Evolutionary conservation across 2,113 vertebrate genomes (phyloP).

Genomic region (Vanacampus margaritifer): DNA sequence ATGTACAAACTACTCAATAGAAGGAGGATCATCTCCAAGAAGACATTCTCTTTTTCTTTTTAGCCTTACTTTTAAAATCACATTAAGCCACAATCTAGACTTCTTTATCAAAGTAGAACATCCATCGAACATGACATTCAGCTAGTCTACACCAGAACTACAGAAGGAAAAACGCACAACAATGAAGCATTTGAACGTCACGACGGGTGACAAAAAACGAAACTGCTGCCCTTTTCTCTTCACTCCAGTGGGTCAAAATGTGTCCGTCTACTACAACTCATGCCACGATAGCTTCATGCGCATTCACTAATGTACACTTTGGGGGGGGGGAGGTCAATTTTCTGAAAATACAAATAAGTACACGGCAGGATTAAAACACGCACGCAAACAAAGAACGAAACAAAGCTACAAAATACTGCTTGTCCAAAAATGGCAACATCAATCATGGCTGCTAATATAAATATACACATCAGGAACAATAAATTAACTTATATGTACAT

Average conservation of each 20-base stretch:
- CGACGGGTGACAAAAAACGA: background rate
- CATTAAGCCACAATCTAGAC: constrained; percentile 80
- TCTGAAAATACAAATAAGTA: constrained; percentile 50
- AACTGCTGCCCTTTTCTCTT: constrained; percentile 16
- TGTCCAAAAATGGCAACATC: constrained; percentile 54
- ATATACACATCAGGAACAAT: constrained; percentile 66
- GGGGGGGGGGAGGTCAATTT: background rate
- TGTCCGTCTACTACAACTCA: constrained; percentile 40
- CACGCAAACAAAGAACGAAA: constrained; percentile 42
- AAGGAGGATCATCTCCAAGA: constrained; percentile 51
- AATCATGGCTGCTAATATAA: constrained; percentile 42
- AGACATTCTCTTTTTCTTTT: constrained; percentile 59
- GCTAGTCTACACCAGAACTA: constrained; percentile 75
- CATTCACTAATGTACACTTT: constrained; percentile 50
- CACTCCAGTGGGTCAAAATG: constrained; percentile 29
- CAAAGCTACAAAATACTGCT: constrained; percentile 69
- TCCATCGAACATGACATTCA: constrained; percentile 88
- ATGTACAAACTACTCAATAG: constrained; percentile 73
- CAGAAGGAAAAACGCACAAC: constrained; percentile 50
- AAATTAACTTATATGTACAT: constrained; percentile 73
- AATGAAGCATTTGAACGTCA: constrained; percentile 64
- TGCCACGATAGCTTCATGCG: constrained; percentile 53
- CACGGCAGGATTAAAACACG: constrained; percentile 29
- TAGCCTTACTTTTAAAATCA: constrained; percentile 82
- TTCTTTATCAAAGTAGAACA: constrained; percentile 80